A percentile compares a stretch with the other conserved stretches of the same genome.
Conservation (phyloP, 2,888 invertebrate species). For the Pollenia griseotomentosa region DNA sequence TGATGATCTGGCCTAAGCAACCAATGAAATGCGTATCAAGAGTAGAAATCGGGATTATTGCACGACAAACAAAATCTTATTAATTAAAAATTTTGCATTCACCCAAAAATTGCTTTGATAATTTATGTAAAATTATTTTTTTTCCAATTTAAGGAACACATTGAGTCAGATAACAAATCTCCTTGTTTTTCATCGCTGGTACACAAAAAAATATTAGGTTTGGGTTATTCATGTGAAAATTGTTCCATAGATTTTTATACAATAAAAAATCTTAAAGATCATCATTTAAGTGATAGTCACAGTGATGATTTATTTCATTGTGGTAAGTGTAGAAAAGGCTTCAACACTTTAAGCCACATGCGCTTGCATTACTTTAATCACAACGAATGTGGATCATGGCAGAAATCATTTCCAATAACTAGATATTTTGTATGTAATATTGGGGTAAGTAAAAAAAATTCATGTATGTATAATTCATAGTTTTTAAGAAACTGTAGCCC, state of each 20-base stretch:
- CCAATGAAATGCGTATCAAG: too few species aligned
- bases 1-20: too few species aligned
- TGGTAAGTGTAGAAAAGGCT: conserved; percentile 62
- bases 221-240: conserved; percentile 80
- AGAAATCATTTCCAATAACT: conserved; percentile 66
- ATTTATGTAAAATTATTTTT: not conserved
- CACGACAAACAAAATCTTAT: too few species aligned
- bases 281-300: conserved; percentile 78
- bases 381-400: conserved; percentile 61
- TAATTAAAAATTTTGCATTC: too few species aligned
- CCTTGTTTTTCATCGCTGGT: conserved; percentile 72
- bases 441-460: conserved; percentile 75
- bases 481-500: too few species aligned
- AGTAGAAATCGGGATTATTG: too few species aligned
- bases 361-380: conserved; percentile 69
- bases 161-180: conserved; percentile 24
- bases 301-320: conserved; percentile 77
- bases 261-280: conserved; percentile 76
- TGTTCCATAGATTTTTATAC: conserved; percentile 79
- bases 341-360: conserved; percentile 61
- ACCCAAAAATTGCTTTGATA: too few species aligned
- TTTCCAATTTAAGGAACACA: conserved; percentile 62
- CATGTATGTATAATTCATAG: too few species aligned
- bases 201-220: conserved; percentile 73
- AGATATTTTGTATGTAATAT: conserved; percentile 79